Evolutionary conservation across 2,113 vertebrate genomes (phyloP), one percentile per base, ranked within the genome.

Genomic region (Garra rufa): DNA sequence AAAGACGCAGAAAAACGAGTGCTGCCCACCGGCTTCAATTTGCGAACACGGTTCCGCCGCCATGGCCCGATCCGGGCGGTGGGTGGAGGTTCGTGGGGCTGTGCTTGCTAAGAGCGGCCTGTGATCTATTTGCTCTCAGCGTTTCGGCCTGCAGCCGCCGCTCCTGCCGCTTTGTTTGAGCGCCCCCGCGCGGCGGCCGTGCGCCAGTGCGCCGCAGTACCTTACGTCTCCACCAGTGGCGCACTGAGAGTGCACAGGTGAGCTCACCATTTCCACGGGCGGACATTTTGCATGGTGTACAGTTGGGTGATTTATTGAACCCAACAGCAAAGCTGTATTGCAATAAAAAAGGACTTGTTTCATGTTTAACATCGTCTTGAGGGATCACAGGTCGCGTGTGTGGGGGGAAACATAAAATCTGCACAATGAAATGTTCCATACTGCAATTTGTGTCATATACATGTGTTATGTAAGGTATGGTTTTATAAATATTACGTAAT

Each of bases 1-100:
- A 61, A 48, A 65, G 44, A 43, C 26, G 21, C 61, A 21, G 26
- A 73, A 81, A 61, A 2, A 70, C 38, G 9, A 61, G 3, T 57
- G 13, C 41, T 24, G 93, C 94, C 92, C 91, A 95, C 95, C 95
- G 79, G 94, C 93, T 91, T 95, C 95, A 67, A 90, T 93, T 76
- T 93, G 92, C 70, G 93, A 94, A 89, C 87, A 92, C 85, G 81
- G 89, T 83, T 93, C 91, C 89, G 90, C 88, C 86, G 93, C 94
- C 95, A 95, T 95, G 88, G 85, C 91, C 91, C 91, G 63, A 76
- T 82, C 76, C 73, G 86, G 87, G 85, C 41, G 89, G 85, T 89
- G 90, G 90, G 90, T 93, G 92, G 81, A 90, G 88, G 89, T 86
- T 83, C 87, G 85, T 76, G 63, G 65, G 13, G 78, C 5, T 91